phyloP scores from a whole-genome alignment of 2,888 invertebrate species.

The Quadriops clusia region DNA sequence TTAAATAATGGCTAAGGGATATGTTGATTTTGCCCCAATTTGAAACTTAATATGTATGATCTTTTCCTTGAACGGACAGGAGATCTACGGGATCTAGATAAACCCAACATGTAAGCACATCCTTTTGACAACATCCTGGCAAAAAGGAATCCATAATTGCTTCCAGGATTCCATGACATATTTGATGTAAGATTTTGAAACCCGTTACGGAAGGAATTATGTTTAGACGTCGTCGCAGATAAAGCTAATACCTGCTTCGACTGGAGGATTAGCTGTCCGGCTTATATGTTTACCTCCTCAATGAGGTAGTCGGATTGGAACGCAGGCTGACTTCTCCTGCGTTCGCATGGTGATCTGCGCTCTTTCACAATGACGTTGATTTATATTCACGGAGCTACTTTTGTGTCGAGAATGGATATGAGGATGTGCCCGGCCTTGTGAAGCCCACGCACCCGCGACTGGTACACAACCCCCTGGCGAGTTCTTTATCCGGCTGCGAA shows the following conservation, averaged over 20 bases:
- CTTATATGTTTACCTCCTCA: conserved; percentile 16
- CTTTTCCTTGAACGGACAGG: no score
- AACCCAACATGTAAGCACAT: no score
- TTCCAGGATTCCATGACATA: conserved; percentile 13
- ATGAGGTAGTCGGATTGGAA: conserved; percentile 14
- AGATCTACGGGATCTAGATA: no score
- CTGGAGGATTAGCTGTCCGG: conserved; percentile 18
- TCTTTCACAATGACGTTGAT: conserved; percentile 23
- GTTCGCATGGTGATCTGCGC: conserved; percentile 23
- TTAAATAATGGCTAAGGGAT: no score
- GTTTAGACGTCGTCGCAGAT: conserved; percentile 17
- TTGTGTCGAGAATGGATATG: conserved; percentile 16
- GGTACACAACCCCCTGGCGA: conserved; percentile 20
- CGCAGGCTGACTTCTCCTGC: conserved; percentile 18
- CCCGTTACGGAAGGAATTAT: conserved; percentile 16
- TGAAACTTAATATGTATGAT: no score
- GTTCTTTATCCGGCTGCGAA: conserved; percentile 19
- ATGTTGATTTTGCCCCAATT: no score
- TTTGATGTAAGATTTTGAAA: no score
- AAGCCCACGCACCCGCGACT: conserved; percentile 20
- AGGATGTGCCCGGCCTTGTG: conserved; percentile 23
- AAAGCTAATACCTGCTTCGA: conserved; percentile 18
- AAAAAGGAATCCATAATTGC: conserved; percentile 14
- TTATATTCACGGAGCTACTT: conserved; percentile 25
- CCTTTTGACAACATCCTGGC: no score